A percentile compares a stretch with the other conserved stretches of the same genome.
These are phyloP conservation scores for Cryptotis parvus DNA, from an alignment of 2,113 vertebrate species.

Conservation along the genomic window DNA sequence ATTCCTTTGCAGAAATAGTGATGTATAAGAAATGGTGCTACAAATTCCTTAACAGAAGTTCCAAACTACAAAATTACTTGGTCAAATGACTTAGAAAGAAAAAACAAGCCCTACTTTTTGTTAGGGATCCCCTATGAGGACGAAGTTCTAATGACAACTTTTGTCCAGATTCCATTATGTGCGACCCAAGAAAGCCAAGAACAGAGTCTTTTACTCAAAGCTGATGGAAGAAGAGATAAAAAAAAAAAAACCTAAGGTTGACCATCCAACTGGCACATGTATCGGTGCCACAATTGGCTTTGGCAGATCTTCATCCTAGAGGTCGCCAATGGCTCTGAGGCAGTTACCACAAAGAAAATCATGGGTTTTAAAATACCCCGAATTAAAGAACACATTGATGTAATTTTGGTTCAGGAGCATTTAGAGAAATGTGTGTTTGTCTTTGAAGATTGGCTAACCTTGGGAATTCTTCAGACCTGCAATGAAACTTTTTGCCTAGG, in stretches of 20 bases:
- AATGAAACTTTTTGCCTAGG: slow-evolving; percentile 42
- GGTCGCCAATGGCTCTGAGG: slow-evolving; percentile 81
- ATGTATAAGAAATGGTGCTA: not conserved
- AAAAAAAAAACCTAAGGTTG: slow-evolving; percentile 64
- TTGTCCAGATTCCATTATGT: not conserved
- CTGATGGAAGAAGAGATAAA: slow-evolving; percentile 70
- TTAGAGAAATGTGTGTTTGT: slow-evolving; percentile 71
- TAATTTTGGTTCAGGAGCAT: slow-evolving; percentile 79
- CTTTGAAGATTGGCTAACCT: slow-evolving; percentile 76
- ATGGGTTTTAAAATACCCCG: slow-evolving; percentile 84
- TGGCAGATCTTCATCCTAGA: slow-evolving; percentile 78
- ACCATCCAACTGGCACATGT: slow-evolving; percentile 79
- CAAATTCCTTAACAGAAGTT: slow-evolving; percentile 11
- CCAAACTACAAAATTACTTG: not conserved
- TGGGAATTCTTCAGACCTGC: slow-evolving; percentile 66
- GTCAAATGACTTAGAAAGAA: slow-evolving; percentile 13
- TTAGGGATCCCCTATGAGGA: not conserved
- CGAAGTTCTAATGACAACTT: slow-evolving; percentile 24
- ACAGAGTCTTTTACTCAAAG: slow-evolving; percentile 53
- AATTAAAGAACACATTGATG: slow-evolving; percentile 86
- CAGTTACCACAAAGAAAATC: slow-evolving; percentile 85
- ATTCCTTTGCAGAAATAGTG: slow-evolving; percentile 7
- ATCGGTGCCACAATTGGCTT: slow-evolving; percentile 77
- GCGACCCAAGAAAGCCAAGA: slow-evolving; percentile 46
- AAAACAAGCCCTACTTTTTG: slow-evolving; percentile 13